Base-by-base conservation (phyloP, 1,140 invertebrate species). In the Bombus pyrosoma region DNA sequence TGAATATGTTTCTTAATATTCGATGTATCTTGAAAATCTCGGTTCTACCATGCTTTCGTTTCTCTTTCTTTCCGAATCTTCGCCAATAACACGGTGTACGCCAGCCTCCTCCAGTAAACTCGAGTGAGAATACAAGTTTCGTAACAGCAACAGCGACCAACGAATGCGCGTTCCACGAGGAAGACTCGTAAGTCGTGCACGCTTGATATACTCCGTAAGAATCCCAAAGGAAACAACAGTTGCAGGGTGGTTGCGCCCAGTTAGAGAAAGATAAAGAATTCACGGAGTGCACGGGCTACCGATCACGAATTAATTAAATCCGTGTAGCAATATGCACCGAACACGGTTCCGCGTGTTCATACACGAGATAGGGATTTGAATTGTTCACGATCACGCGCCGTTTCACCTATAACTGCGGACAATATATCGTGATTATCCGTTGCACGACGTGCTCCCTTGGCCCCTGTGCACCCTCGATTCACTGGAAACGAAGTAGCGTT, bases 301-400 rank as follows among this genome's bases (percentile, higher is more conserved):
- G 92, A 94, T 93, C 93, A 92, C 91, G 94, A 93, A 94, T 94
- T 94, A 94, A 94, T 94, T 94, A 94, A 92, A 90, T 91, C 89
- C 93, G 78, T 92, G 93, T 93, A 90, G 87, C 86, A 92, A 93
- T 93, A 93, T 92, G 92, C 91, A 79, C 85, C 83, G 88, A 90
- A 93, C 93, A 93, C 85, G 91, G 89, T 88, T 90, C 85, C 91
- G 90, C 87, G 86, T 91, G 92, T 92, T 92, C 92, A 91, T 93
- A 93, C 92, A 90, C 82, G 87, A 93, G 93, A 94, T 93, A 93
- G 92, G 66, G 93, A 91, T 93, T 94, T 91, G 93, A 94, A 94
- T 94, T 93, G 93, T 94, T 94, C 92, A 90, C 92, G 93, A 94
- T 93, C 93, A 92, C 91, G 92, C 90, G 93, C 92, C 89, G 92